Evolutionary conservation across 1,140 invertebrate genomes (phyloP).

Genomic region (Drosophila mauritiana): DNA sequence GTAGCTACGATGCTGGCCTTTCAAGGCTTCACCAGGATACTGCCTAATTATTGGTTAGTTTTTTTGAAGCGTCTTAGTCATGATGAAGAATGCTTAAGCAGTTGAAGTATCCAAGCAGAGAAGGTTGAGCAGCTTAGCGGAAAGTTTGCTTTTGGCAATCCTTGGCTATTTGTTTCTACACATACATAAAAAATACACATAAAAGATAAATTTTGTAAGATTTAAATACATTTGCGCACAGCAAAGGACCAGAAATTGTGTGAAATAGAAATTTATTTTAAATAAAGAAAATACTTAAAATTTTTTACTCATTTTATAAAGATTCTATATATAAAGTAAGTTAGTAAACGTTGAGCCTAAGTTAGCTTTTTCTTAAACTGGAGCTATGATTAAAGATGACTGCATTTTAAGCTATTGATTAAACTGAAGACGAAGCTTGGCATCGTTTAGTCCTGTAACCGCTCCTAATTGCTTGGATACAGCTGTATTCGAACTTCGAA

Average conservation of each 20-base stretch:
- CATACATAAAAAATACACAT: too few relatives aligned
- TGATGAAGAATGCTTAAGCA: constrained; percentile 54
- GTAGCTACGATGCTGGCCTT: constrained; percentile 12
- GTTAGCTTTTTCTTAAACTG: too few relatives aligned
- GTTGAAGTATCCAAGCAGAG: constrained; percentile 18
- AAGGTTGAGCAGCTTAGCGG: constrained; percentile 11
- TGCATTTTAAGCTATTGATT: too few relatives aligned
- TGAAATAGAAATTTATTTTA: background rate
- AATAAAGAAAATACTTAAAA: background rate
- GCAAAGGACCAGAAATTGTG: background rate
- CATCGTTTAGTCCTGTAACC: constrained; percentile 5
- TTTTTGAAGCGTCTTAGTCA: constrained; percentile 46
- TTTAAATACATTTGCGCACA: constrained; percentile 6
- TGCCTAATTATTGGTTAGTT: constrained; percentile 64
- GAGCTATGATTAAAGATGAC: too few relatives aligned
- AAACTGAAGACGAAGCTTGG: background rate
- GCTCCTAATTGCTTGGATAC: constrained; percentile 38
- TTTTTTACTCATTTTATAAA: too few relatives aligned
- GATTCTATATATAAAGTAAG: too few relatives aligned
- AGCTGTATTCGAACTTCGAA: constrained; percentile 34
- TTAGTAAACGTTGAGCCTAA: too few relatives aligned
- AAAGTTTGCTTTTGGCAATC: constrained; percentile 29
- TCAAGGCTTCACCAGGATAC: background rate
- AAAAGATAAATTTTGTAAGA: constrained; percentile 20
- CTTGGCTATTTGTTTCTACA: constrained; percentile 7